Evolutionary conservation across 2,797 vertebrate species (phyloP), one percentile per base, ranked within the genome.

Genomic region (Corythornis leucogaster): DNA sequence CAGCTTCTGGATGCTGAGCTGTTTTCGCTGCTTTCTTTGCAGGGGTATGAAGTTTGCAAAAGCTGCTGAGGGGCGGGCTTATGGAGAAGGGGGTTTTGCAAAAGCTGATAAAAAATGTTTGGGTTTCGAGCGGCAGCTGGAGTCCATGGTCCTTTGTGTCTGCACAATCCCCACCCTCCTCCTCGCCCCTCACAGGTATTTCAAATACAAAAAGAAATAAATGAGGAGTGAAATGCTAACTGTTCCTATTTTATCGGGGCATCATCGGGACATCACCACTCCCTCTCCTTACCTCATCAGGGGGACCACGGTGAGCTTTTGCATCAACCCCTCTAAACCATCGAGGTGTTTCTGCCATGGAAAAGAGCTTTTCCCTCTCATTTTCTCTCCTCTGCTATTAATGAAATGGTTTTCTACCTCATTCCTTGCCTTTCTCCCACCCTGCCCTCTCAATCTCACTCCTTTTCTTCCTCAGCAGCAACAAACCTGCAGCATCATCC

Each of bases 211-310:
- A 35, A 74, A 74, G 48, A 53, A 92, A 85, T 14, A 62, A 81
- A 81, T 2, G 2, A 46, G 67, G 74, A 75, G 46, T 5, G 2
- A 90, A 86, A 70, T 64, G 74, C 1, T 5, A 82, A 22, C 6
- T 67, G 69, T 6, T 7, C 40, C 31, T 14, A 1, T 0, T 17
- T 22, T 33, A 38, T 2, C 2, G 2, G 24, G 22, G 17, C 13
- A n/a, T 48, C 88, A 7, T 26, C 1, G 25, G 24, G 22, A 15
- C 12, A n/a, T 48, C 88, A 7, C 24, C 1, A 14, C 53, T 74
- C 57, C 76, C n/a, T 14, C 57, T 35, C 17, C 33, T 17, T 35
- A 9, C 8, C 63, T 26, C 74, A 40, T 30, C 5, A 2, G 2
- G 9, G 26, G 8, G 4, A 51, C 9, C 15, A 2, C 1, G 8